These are phyloP conservation scores for Pterocles gutturalis DNA, from an alignment of 2,113 vertebrate genomes.

Conservation along the genomic window DNA sequence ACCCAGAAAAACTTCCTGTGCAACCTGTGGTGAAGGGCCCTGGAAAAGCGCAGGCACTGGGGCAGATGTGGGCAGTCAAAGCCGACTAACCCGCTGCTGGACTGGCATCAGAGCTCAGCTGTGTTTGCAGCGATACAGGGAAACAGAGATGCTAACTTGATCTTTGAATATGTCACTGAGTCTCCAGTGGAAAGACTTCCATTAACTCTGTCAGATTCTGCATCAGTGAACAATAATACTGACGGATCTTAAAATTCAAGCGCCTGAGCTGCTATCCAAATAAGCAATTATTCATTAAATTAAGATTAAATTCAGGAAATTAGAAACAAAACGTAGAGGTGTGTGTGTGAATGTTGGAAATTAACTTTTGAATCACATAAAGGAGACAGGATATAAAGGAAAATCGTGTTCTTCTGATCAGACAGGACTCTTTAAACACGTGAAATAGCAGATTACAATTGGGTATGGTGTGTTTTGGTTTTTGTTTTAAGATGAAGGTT, in stretches of 20 bases:
- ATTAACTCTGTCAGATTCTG: not conserved
- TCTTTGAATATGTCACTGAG: not conserved
- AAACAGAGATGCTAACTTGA: not conserved
- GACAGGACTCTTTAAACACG: not conserved
- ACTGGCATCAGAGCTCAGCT: not conserved
- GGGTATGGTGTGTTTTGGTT: not conserved
- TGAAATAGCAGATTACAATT: not conserved
- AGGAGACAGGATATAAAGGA: not conserved
- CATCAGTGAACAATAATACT: not conserved
- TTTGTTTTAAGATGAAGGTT: not conserved
- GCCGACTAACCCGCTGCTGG: not conserved
- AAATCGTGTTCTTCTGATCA: not conserved
- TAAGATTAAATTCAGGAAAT: not conserved
- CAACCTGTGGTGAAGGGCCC: not conserved
- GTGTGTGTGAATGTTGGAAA: not conserved
- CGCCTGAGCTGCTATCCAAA: conserved; percentile 9
- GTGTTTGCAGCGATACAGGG: not conserved
- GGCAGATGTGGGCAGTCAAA: not conserved
- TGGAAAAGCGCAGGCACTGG: not conserved
- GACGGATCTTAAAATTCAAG: not conserved
- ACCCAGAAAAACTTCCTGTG: not conserved
- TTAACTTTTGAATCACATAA: not conserved
- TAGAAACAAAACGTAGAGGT: not conserved
- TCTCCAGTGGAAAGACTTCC: not conserved
- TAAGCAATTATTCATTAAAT: not conserved